A percentile compares a stretch with the other conserved stretches of the same genome.
phyloP scores from a whole-genome alignment of 2,888 invertebrate species.

The Chymomyza caudatula region DNA sequence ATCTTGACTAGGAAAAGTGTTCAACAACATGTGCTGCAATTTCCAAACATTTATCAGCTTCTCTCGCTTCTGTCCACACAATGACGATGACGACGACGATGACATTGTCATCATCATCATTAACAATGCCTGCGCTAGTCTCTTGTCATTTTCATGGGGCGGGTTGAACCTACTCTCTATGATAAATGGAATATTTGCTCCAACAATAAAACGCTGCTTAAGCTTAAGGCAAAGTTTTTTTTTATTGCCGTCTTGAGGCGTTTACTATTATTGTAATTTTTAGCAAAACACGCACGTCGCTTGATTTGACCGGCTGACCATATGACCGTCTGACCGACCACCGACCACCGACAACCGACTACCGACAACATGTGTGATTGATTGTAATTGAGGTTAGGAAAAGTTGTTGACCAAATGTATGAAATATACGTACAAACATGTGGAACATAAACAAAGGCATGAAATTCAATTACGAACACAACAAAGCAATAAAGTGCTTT shows the following conservation, averaged over 20 bases:
- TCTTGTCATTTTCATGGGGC: slow-evolving; percentile 52
- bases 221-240: slow-evolving; percentile 41
- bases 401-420: slow-evolving; percentile 42
- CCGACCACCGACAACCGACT: slow-evolving; percentile 14
- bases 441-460: slow-evolving; percentile 6
- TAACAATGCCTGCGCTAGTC: slow-evolving; percentile 41
- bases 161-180: slow-evolving; percentile 25
- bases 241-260: slow-evolving; percentile 15
- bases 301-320: slow-evolving; percentile 29
- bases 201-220: slow-evolving; percentile 34
- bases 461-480: not conserved
- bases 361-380: slow-evolving; percentile 65
- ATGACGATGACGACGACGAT: slow-evolving; percentile 11
- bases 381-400: slow-evolving; percentile 73
- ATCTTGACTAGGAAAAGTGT: slow-evolving; percentile 57
- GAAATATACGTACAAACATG: slow-evolving; percentile 28
- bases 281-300: slow-evolving; percentile 45
- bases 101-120: slow-evolving; percentile 34
- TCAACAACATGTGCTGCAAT: slow-evolving; percentile 56
- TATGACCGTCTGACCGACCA: slow-evolving; percentile 37
- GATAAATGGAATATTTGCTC: slow-evolving; percentile 61
- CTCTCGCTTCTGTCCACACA: slow-evolving; percentile 1
- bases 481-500: not conserved
- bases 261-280: slow-evolving; percentile 63
- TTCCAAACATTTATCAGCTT: slow-evolving; percentile 35